Conservation (phyloP, 2,113 vertebrate species). For the Seriola aureovittata region DNA sequence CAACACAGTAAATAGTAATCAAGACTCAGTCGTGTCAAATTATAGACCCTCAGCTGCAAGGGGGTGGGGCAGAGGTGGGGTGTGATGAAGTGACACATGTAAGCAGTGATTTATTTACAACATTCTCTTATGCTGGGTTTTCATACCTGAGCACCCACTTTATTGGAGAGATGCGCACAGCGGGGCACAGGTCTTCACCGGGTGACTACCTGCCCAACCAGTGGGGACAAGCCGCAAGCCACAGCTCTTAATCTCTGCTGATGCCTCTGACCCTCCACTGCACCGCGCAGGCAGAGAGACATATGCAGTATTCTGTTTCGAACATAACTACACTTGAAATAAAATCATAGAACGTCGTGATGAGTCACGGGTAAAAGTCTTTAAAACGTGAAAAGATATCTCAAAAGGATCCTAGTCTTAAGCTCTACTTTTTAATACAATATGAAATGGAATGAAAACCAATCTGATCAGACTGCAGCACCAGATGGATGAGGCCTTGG, state of each 20-base stretch:
- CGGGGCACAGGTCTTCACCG: constrained; percentile 15
- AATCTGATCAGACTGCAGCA: constrained; percentile 50
- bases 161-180: constrained; percentile 42
- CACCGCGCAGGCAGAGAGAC: constrained; percentile 20
- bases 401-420: constrained; percentile 25
- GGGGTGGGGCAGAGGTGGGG: constrained; percentile 1
- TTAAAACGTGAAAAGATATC: constrained; percentile 12
- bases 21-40: constrained; percentile 68
- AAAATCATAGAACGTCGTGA: constrained; percentile 14
- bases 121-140: constrained; percentile 33
- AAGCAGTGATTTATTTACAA: constrained; percentile 60
- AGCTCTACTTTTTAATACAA: constrained; percentile 44
- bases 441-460: constrained; percentile 60
- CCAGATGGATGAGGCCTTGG: constrained; percentile 53
- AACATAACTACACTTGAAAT: constrained; percentile 31
- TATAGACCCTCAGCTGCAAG: constrained; percentile 43
- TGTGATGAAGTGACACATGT: constrained; percentile 46
- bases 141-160: constrained; percentile 44
- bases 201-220: constrained; percentile 16
- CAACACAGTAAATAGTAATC: constrained; percentile 73
- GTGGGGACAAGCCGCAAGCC: constrained; percentile 15
- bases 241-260: constrained; percentile 40
- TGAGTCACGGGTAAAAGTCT: constrained; percentile 25
- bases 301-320: constrained; percentile 5
- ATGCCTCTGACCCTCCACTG: constrained; percentile 22